These are phyloP conservation scores for Eptatretus atami DNA, from an alignment of 2,797 vertebrate genomes.

Conservation along the genomic window DNA sequence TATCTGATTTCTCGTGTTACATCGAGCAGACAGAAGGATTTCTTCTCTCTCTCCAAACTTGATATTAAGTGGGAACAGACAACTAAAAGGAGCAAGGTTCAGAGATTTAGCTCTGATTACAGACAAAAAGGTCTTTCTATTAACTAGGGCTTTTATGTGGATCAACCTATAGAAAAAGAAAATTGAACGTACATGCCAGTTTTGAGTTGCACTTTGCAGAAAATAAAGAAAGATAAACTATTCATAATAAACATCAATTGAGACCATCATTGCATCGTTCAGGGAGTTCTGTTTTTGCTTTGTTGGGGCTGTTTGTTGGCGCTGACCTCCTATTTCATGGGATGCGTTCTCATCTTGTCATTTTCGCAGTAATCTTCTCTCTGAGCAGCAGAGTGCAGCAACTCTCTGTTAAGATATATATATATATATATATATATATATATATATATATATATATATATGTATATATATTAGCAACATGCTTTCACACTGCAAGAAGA, in stretches of 20 bases:
- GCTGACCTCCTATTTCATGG: too few species aligned
- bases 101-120: slow-evolving; percentile 6
- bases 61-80: slow-evolving; percentile 4
- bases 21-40: slow-evolving; percentile 1
- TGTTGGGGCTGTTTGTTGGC: too few species aligned
- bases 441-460: too few species aligned
- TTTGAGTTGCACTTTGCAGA: slow-evolving; percentile 6
- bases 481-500: too few species aligned
- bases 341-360: too few species aligned
- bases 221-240: slow-evolving; percentile 4
- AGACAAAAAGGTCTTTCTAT: not conserved
- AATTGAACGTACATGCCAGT: slow-evolving; percentile 2
- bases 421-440: too few species aligned
- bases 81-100: slow-evolving; percentile 1
- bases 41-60: slow-evolving; percentile 6
- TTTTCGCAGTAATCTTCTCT: too few species aligned
- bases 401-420: too few species aligned
- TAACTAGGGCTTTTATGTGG: not conserved
- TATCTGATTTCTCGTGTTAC: slow-evolving; percentile 5
- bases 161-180: not conserved
- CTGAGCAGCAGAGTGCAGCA: too few species aligned
- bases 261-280: not conserved
- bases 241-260: slow-evolving; percentile 1
- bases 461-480: too few species aligned
- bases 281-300: too few species aligned